phyloP scores from a whole-genome alignment of 2,113 vertebrate genomes.

The Candoia aspera region DNA sequence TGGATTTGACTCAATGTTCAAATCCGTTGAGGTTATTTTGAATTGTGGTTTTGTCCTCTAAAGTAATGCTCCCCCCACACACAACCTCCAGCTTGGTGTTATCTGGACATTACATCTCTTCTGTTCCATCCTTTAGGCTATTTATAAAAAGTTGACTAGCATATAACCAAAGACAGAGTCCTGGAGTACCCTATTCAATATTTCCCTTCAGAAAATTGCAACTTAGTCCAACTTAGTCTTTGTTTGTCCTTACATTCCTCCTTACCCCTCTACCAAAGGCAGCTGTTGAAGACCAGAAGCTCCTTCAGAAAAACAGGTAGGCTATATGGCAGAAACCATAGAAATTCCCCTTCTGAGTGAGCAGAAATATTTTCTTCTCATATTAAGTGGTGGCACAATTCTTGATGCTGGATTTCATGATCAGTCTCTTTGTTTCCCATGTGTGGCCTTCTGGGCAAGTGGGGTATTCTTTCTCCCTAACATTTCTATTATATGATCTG shows the following conservation, averaged over 20 bases:
- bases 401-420: not conserved
- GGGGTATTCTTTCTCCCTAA: not conserved
- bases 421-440: not conserved
- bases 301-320: not conserved
- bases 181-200: not conserved
- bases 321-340: not conserved
- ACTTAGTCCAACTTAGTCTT: not conserved
- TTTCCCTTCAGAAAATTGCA: not conserved
- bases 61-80: not conserved
- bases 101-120: not conserved
- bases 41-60: not conserved
- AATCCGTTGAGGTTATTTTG: not conserved
- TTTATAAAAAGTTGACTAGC: not conserved
- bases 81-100: not conserved
- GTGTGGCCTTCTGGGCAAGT: not conserved
- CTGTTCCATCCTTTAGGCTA: not conserved
- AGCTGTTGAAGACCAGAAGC: not conserved
- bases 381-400: not conserved
- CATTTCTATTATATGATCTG: not conserved
- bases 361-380: not conserved
- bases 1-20: not conserved
- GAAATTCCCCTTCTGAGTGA: not conserved
- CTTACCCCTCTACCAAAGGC: not conserved
- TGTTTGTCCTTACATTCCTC: not conserved
- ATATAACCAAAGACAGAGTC: not conserved